Evolutionary conservation across 2,113 vertebrate species (phyloP).

Genomic region (Callorhinus ursinus): DNA sequence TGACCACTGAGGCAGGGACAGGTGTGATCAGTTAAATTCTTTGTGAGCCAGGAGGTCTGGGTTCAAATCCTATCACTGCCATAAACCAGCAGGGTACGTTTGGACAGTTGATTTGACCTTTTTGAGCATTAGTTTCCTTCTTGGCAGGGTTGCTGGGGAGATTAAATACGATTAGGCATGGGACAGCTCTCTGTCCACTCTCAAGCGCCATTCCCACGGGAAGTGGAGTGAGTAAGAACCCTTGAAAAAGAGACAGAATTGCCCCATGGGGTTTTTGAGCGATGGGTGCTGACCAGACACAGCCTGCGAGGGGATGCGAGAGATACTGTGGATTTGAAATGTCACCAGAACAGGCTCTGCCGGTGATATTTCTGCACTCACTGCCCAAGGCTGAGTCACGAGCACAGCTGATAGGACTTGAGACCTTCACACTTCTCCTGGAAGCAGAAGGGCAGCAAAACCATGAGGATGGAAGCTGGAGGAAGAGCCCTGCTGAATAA

Average conservation of each 20-base stretch:
- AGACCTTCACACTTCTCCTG: neutral
- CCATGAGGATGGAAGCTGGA: neutral
- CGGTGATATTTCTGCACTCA: slow-evolving; percentile 44
- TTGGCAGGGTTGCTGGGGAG: neutral
- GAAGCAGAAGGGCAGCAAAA: neutral
- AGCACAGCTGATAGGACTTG: slow-evolving; percentile 19
- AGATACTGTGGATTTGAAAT: slow-evolving; percentile 60
- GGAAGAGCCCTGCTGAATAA: neutral
- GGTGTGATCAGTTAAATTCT: neutral
- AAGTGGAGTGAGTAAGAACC: neutral
- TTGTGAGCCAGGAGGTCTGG: neutral
- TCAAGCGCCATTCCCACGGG: neutral
- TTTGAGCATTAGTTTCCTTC: neutral
- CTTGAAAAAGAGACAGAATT: neutral
- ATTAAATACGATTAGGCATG: neutral
- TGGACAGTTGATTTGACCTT: neutral
- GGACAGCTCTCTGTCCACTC: neutral
- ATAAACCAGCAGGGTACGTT: neutral
- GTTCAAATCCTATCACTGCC: neutral
- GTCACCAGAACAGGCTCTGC: slow-evolving; percentile 44
- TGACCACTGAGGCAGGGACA: neutral
- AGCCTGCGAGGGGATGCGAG: neutral
- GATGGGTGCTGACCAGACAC: neutral
- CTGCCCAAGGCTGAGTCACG: slow-evolving; percentile 60
- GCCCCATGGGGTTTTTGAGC: neutral